phyloP scores from a whole-genome alignment of 2,888 invertebrate species.

The Deilephila porcellus region DNA sequence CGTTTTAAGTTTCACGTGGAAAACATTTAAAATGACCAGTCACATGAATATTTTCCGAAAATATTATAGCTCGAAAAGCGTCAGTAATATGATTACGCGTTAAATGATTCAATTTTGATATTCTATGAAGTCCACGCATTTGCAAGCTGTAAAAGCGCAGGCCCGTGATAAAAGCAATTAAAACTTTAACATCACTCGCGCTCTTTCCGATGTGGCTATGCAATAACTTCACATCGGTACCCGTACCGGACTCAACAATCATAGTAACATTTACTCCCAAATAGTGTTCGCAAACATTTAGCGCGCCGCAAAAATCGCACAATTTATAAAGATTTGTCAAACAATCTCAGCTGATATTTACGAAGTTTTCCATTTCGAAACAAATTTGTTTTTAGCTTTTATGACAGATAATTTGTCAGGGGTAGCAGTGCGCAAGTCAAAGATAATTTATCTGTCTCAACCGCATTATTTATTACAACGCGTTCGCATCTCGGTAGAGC shows the following conservation, averaged over 20 bases:
- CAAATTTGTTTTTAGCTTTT: conserved; percentile 81
- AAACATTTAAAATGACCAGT: background rate
- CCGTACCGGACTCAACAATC: background rate
- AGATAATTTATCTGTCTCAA: conserved; percentile 84
- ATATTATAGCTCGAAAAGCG: background rate
- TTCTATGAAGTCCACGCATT: conserved; percentile 53
- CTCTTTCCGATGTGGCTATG: conserved; percentile 32
- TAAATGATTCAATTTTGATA: conserved; percentile 65
- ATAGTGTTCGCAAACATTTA: conserved; percentile 11
- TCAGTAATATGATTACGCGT: conserved; percentile 53
- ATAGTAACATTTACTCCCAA: background rate
- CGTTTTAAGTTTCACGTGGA: no score
- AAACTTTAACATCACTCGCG: conserved; percentile 76
- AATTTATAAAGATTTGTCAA: conserved; percentile 58
- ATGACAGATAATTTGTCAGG: conserved; percentile 83
- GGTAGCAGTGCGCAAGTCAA: conserved; percentile 79
- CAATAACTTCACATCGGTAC: conserved; percentile 8
- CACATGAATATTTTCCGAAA: background rate
- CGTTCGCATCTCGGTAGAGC: conserved; percentile 79
- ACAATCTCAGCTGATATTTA: conserved; percentile 68
- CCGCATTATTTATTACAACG: conserved; percentile 82
- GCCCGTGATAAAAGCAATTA: conserved; percentile 79
- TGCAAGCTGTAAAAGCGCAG: conserved; percentile 70
- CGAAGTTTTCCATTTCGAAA: conserved; percentile 75
- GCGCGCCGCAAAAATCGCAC: conserved; percentile 18